Conservation (phyloP, 2,888 invertebrate genomes). For the Lasius platythorax region DNA sequence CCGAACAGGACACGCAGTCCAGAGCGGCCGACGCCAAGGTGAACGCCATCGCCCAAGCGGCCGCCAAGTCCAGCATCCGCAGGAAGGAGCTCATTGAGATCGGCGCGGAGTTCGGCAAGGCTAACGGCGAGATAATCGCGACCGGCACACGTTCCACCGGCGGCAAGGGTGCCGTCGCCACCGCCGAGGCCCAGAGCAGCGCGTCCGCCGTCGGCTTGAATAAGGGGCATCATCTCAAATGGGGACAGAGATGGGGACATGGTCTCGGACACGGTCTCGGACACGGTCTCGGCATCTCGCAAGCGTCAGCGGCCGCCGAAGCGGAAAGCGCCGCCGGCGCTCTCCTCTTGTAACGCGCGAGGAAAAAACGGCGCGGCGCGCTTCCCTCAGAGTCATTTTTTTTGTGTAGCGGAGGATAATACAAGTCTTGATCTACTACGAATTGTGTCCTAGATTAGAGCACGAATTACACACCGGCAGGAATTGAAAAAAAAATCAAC, state of each 20-base stretch:
- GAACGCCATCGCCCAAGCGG: neutral
- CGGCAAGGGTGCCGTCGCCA: neutral
- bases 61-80: conserved; percentile 33
- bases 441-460: conserved; percentile 1
- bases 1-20: neutral
- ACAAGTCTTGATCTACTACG: neutral
- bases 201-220: neutral
- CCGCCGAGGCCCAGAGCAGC: neutral
- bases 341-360: neutral
- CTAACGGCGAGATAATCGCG: neutral
- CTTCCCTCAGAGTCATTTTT: too few species aligned
- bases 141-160: neutral
- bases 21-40: neutral
- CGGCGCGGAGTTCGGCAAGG: conserved; percentile 37
- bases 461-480: neutral
- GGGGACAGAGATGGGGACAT: too few species aligned
- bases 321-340: neutral
- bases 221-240: neutral
- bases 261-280: too few species aligned
- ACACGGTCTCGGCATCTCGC: too few species aligned
- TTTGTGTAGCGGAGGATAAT: neutral
- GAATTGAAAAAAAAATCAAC: conserved; percentile 16
- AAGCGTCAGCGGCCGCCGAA: neutral
- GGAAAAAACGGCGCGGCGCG: too few species aligned
- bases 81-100: conserved; percentile 8